Evolutionary conservation across 2,888 invertebrate genomes (phyloP).

Genomic region (Halictus quadricinctus): DNA sequence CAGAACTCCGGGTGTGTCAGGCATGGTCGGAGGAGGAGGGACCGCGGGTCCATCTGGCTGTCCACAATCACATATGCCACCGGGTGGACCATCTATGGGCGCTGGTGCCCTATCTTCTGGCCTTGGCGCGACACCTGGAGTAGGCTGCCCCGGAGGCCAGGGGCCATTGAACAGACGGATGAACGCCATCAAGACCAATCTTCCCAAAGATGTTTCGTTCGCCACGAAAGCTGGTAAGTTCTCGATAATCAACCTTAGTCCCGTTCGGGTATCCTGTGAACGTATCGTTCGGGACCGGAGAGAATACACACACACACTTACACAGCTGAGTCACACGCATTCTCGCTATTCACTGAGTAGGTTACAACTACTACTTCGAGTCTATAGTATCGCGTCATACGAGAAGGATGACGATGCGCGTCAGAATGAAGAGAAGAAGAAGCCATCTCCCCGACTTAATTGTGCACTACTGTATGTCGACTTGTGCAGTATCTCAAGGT

Average conservation of each 20-base stretch:
- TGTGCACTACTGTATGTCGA: no score
- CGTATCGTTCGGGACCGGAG: background rate
- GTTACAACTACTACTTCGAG: no score
- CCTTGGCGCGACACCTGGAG: conserved; percentile 61
- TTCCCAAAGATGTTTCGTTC: conserved; percentile 89
- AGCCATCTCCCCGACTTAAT: no score
- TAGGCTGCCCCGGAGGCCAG: conserved; percentile 75
- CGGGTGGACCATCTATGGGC: conserved; percentile 48
- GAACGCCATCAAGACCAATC: conserved; percentile 94
- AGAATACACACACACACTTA: background rate
- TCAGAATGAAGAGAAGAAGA: no score
- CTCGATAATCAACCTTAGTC: background rate
- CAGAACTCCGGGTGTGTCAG: conserved; percentile 82
- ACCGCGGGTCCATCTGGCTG: conserved; percentile 72
- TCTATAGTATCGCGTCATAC: no score
- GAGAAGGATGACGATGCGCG: no score
- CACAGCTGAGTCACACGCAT: no score
- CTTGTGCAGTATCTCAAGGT: no score
- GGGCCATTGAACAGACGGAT: conserved; percentile 89
- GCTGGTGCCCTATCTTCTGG: conserved; percentile 51
- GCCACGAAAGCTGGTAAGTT: conserved; percentile 91
- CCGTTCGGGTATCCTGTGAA: background rate
- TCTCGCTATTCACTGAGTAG: no score
- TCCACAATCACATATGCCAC: conserved; percentile 68
- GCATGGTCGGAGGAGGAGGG: conserved; percentile 80